Conservation (phyloP, 30 jellyfish, hydroid and myxozoan genomes). For the Hydractinia echinata region DNA sequence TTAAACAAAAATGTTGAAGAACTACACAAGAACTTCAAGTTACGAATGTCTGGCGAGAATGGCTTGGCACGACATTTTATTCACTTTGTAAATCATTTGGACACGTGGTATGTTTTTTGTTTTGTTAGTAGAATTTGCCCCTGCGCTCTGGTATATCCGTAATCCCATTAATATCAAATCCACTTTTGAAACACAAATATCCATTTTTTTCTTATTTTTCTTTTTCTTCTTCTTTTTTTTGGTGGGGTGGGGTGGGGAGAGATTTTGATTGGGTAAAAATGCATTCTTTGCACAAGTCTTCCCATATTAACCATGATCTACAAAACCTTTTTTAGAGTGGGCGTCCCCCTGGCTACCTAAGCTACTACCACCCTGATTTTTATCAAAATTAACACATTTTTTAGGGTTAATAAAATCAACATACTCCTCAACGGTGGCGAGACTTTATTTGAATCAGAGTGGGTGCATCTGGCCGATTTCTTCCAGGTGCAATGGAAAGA, state of each 20-base stretch:
- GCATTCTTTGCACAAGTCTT: too few species aligned
- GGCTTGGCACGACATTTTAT: constrained; percentile 75
- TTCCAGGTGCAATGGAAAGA: constrained; percentile 82
- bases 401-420: constrained; percentile 61
- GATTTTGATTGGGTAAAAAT: not conserved
- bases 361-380: too few species aligned
- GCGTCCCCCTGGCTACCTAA: too few species aligned
- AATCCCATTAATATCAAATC: too few species aligned
- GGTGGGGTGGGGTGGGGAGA: not conserved
- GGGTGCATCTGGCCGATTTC: constrained; percentile 83
- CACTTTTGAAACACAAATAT: too few species aligned
- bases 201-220: not conserved
- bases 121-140: too few species aligned
- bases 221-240: not conserved
- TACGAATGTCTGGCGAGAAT: constrained; percentile 95
- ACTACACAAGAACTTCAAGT: constrained; percentile 52
- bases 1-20: constrained; percentile 59
- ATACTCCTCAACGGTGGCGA: constrained; percentile 64
- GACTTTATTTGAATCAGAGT: constrained; percentile 74
- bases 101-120: constrained; percentile 55
- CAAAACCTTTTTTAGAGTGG: too few species aligned
- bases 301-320: too few species aligned
- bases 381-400: not conserved
- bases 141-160: too few species aligned
- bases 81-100: constrained; percentile 57